Base-by-base conservation (phyloP, 2,797 vertebrate species). In the Poecile montanus region DNA sequence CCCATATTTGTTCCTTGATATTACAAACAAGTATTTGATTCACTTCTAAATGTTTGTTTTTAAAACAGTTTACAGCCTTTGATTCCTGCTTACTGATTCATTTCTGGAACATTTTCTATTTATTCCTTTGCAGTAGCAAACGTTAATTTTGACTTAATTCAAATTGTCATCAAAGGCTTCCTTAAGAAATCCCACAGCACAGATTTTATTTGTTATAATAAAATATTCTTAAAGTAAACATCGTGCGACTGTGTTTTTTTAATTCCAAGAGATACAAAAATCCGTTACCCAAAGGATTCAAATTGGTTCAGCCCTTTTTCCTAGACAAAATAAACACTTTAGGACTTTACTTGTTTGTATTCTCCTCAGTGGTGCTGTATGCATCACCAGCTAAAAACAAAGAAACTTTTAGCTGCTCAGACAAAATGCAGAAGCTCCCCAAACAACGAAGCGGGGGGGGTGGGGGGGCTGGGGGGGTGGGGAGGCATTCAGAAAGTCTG, bases 381-480 rank as follows among this genome's bases (percentile, higher is more conserved):
- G 98, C 98, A 98, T 98, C 98, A 98, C 98, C 98, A 98, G 98
- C 98, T 98, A 99, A 99, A 99, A 99, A 99, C 99, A 99, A 99
- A 99, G 98, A 98, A 98, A 99, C 98, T 99, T 99, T 98, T 98
- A 98, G 98, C 97, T 97, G 97, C 97, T 97, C 98, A 98, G 98
- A 98, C 98, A 98, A 98, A 98, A 98, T 98, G 97, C 98, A 98
- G 97, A 98, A 98, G 98, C 97, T 98, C 98, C 98, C 98, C 98
- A 98, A 98, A 98, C 98, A 98, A 98, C 98, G 93, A 96, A 94
- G 95, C 94, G 73, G 96, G 97, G 42, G 97, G 96, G 98, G 98
- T 96, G 97, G 98, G 97, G 98, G 97, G 97, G 98, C 98, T 42
- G 42, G 42, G 42, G 97, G 96, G 98, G 98, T 97, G 97, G 98